Evolutionary conservation across 2,888 invertebrate genomes (phyloP), one percentile per base, ranked within the genome.

Genomic region (Perdita meconis): DNA sequence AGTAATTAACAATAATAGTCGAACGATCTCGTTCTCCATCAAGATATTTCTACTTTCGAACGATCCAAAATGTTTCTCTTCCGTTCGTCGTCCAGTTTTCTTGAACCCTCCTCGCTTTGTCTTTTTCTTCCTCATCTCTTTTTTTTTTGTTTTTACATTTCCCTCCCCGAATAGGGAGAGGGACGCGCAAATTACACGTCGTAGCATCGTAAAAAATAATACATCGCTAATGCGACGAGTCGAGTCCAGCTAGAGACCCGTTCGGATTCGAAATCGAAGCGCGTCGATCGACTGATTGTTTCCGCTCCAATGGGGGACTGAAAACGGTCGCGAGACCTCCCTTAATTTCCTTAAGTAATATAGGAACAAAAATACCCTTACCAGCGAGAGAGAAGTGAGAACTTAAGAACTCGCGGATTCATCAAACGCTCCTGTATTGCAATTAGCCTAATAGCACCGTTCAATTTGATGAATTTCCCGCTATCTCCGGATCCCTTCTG

Each of bases 351-450:
- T 78, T 80, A 77, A 72, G 64, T 80, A 80, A 80, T 82, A 83
- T 82, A 83, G 80, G 82, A 83, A 83, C 82, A 80, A 82, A 82
- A 82, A 70, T 75, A 78, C 64, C 59, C 50, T 38, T 66, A 65
- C 51, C 56, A 30, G 36, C 63, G 67, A 64, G 68, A 47, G 67
- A 64, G 68, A 47, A 47, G 64, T 19, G 55, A 67, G 47, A 67
- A 72, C 60, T 57, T 38, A 71, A 60, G 66, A 61, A 72, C 50
- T 56, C 66, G 26, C 59, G 55, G 69, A 69, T 44, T 59, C 70
- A 36, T 68, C 57, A 53, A 77, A 60, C 63, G 63, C 64, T 60
- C 59, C 56, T 61, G 73, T 68, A 51, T 71, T 47, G 16, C 65
- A 68, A 82, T 77, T 80, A 77, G 65, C 56, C 72, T 78, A 78